Percentiles rank a stretch among this genome's conserved stretches.
These are phyloP conservation scores for Ailuropoda melanoleuca DNA, from an alignment of 2,113 vertebrate genomes.

Conservation along the genomic window DNA sequence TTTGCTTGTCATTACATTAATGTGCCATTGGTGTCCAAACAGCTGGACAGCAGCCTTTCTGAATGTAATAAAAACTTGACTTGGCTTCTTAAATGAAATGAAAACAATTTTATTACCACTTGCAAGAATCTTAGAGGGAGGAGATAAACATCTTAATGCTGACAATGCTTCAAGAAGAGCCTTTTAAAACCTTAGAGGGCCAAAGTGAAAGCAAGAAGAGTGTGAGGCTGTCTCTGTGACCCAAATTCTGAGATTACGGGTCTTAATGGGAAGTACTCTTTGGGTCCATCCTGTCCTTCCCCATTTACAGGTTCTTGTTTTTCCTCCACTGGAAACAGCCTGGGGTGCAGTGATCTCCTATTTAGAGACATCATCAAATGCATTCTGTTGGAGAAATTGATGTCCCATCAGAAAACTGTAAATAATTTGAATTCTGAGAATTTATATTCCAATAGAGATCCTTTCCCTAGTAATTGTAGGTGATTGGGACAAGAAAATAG, in stretches of 20 bases:
- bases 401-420: neutral
- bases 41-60: neutral
- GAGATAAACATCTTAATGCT: neutral
- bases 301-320: neutral
- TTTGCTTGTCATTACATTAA: neutral
- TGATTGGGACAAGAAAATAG: neutral
- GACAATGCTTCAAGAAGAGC: neutral
- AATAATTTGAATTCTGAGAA: slow-evolving; percentile 1
- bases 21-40: neutral
- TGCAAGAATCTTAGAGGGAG: neutral
- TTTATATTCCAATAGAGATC: neutral
- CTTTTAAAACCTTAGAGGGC: neutral
- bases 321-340: neutral
- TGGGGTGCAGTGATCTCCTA: neutral
- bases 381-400: neutral
- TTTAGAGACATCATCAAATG: neutral
- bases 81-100: neutral
- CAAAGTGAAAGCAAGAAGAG: neutral
- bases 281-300: neutral
- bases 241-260: neutral
- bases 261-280: neutral
- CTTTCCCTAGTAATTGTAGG: neutral
- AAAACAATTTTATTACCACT: neutral
- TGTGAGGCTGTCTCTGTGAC: neutral
- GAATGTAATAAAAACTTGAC: neutral